Conservation (phyloP, 2,888 invertebrate species). For the Phrixothrix hirtus region DNA sequence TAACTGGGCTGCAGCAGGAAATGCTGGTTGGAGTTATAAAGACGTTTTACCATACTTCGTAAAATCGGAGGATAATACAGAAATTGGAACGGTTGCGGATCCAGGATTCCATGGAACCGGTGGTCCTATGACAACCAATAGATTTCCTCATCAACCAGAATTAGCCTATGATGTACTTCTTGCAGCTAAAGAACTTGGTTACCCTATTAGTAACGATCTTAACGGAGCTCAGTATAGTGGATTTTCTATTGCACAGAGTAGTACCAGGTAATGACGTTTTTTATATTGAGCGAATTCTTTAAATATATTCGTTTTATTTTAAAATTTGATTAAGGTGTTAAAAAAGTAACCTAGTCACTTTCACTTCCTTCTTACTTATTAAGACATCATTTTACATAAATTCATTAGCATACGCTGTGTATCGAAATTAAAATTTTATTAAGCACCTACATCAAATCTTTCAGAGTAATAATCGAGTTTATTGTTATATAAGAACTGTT, state of each 20-base stretch:
- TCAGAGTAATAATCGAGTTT: no score
- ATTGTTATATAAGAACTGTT: no score
- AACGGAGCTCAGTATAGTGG: constrained; percentile 67
- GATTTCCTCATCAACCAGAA: constrained; percentile 67
- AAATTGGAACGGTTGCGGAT: constrained; percentile 64
- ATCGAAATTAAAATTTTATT: no score
- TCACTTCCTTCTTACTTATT: no score
- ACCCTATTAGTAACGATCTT: constrained; percentile 65
- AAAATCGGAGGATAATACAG: constrained; percentile 68
- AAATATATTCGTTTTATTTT: no score
- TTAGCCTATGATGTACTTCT: constrained; percentile 66
- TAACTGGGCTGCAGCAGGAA: constrained; percentile 73
- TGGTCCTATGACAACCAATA: constrained; percentile 65
- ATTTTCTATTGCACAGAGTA: constrained; percentile 68
- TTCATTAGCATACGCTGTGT: no score
- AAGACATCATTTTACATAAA: no score
- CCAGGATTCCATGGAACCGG: constrained; percentile 63
- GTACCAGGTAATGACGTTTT: constrained; percentile 63
- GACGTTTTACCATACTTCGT: constrained; percentile 76
- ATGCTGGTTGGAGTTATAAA: constrained; percentile 77
- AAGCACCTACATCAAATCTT: no score
- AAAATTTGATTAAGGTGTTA: no score
- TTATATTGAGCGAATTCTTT: no score
- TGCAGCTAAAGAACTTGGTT: constrained; percentile 65
- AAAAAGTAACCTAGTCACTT: no score